Evolutionary conservation across 2,113 vertebrate genomes (phyloP).

Genomic region (Microcebus griseorufus): DNA sequence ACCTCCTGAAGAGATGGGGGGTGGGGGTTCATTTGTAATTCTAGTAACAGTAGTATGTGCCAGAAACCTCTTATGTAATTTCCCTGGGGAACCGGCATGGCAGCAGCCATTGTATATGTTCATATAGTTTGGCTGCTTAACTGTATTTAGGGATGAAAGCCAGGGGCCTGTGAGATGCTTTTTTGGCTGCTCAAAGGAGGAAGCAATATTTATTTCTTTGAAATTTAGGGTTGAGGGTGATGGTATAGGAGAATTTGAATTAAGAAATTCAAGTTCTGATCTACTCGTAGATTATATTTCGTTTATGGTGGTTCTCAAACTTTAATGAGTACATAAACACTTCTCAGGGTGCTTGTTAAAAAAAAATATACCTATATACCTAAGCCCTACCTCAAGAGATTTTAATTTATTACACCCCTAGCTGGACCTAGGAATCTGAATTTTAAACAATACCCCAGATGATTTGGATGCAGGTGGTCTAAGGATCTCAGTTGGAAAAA

Average conservation of each 20-base stretch:
- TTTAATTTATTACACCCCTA: neutral
- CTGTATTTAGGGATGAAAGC: conserved; percentile 1
- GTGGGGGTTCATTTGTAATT: conserved; percentile 48
- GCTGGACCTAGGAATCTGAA: neutral
- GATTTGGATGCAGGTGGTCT: neutral
- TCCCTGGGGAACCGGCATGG: conserved; percentile 39
- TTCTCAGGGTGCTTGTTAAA: neutral
- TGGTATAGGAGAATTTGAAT: neutral
- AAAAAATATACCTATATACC: neutral
- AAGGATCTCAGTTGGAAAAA: neutral
- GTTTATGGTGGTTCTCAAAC: neutral
- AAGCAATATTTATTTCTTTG: neutral
- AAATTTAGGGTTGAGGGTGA: neutral
- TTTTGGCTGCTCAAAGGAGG: neutral
- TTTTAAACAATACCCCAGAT: neutral
- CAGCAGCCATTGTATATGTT: neutral
- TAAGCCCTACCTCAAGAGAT: neutral
- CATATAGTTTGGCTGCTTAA: neutral
- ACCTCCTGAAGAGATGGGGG: conserved; percentile 22
- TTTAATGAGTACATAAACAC: neutral
- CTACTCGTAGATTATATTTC: neutral
- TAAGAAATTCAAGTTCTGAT: conserved; percentile 12
- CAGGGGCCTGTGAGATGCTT: neutral
- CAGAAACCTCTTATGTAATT: conserved; percentile 60
- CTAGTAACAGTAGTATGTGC: conserved; percentile 27